Evolutionary conservation across 1,140 invertebrate species (phyloP).

Genomic region (Acyrthosiphon pisum): DNA sequence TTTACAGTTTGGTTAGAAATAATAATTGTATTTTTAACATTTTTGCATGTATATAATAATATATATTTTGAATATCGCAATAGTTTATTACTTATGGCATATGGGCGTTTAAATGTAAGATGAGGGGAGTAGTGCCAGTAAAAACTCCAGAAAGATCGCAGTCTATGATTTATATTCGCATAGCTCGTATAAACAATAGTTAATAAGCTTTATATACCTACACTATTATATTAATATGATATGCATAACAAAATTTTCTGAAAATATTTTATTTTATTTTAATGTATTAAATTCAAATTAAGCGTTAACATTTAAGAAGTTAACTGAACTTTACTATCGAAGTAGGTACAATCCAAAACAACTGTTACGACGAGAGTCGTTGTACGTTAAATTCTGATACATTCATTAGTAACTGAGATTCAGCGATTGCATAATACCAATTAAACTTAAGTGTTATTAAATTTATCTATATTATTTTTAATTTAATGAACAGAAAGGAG

Average conservation of each 20-base stretch:
- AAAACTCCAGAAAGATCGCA: no score
- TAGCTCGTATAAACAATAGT: neutral
- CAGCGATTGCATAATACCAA: neutral
- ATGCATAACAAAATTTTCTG: neutral
- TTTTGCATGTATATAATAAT: no score
- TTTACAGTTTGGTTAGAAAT: neutral
- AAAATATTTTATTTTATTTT: neutral
- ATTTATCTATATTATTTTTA: neutral
- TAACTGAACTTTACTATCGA: neutral
- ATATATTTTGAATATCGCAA: neutral
- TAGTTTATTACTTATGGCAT: neutral
- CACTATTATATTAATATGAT: neutral
- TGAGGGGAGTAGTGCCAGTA: no score
- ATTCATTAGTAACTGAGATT: neutral
- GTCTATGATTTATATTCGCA: neutral
- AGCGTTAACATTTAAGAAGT: neutral
- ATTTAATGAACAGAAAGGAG: neutral
- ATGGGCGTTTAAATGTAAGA: no score
- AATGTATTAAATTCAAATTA: neutral
- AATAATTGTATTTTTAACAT: neutral
- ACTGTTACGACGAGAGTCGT: no score
- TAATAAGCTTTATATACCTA: neutral
- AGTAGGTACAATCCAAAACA: neutral
- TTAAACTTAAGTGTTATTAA: neutral
- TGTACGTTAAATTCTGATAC: neutral